Evolutionary conservation across 2,888 invertebrate species (phyloP).

Genomic region (Phengaris arion): DNA sequence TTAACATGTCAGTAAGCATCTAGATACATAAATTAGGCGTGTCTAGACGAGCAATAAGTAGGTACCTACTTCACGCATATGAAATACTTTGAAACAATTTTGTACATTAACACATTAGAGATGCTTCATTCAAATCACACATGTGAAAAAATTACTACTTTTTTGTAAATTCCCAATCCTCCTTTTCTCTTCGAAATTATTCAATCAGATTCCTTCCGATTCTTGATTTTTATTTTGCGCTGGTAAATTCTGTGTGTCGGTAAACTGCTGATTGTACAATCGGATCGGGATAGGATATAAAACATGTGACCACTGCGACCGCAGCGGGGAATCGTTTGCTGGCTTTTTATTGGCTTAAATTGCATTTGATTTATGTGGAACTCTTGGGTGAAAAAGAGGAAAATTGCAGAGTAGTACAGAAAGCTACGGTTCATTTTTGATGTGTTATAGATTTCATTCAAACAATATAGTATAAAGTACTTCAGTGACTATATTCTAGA

Average conservation of each 20-base stretch:
- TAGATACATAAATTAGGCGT: no score
- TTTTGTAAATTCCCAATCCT: neutral
- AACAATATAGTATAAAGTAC: no score
- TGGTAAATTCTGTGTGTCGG: conserved; percentile 17
- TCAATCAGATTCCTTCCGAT: conserved; percentile 12
- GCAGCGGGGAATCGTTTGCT: conserved; percentile 13
- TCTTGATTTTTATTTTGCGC: conserved; percentile 18
- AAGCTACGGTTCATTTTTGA: neutral
- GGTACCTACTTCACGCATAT: neutral
- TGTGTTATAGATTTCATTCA: neutral
- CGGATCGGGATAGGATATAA: conserved; percentile 17
- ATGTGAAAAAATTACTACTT: neutral
- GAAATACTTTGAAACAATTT: neutral
- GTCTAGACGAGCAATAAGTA: no score
- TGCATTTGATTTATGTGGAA: conserved; percentile 11
- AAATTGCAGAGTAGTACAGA: neutral
- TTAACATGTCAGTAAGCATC: no score
- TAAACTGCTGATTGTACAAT: conserved; percentile 21
- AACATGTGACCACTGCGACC: conserved; percentile 17
- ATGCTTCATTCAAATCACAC: neutral
- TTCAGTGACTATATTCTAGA: no score
- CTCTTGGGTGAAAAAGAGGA: neutral
- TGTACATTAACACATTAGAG: neutral
- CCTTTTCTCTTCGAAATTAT: conserved; percentile 15
- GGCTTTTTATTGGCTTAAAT: conserved; percentile 19